Evolutionary conservation across 2,113 vertebrate species (phyloP).

Genomic region (Phaetusa simplex): DNA sequence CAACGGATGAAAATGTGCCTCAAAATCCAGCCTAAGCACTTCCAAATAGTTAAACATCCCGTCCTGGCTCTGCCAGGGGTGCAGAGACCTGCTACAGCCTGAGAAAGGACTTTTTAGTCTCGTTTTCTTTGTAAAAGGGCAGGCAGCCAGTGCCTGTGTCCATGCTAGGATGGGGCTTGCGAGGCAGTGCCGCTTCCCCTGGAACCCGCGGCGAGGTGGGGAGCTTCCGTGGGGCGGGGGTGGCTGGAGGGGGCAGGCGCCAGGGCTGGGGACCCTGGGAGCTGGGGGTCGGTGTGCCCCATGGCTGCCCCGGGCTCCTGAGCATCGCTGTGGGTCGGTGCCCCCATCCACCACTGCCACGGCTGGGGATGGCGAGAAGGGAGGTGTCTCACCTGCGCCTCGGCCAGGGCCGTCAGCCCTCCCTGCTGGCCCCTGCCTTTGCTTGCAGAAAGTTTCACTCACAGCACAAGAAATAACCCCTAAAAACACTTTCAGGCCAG

Average conservation of each 20-base stretch:
- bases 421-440: neutral
- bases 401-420: neutral
- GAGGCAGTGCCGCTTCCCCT: neutral
- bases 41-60: neutral
- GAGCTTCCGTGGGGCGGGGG: neutral
- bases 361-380: neutral
- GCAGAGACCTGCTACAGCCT: neutral
- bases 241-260: neutral
- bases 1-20: neutral
- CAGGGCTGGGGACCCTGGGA: neutral
- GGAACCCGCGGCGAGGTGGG: accelerated
- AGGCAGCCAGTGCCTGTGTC: neutral
- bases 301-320: accelerated
- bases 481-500: neutral
- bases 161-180: accelerated
- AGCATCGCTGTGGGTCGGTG: neutral
- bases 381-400: neutral
- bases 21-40: neutral
- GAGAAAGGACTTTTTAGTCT: neutral
- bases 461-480: neutral
- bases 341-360: accelerated
- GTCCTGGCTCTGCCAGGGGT: neutral
- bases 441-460: neutral
- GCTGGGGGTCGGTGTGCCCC: neutral
- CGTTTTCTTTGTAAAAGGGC: neutral